Percentiles rank a stretch among this genome's conserved stretches.
Evolutionary conservation across 2,797 vertebrate genomes (phyloP).

Genomic region (Morelia viridis): DNA sequence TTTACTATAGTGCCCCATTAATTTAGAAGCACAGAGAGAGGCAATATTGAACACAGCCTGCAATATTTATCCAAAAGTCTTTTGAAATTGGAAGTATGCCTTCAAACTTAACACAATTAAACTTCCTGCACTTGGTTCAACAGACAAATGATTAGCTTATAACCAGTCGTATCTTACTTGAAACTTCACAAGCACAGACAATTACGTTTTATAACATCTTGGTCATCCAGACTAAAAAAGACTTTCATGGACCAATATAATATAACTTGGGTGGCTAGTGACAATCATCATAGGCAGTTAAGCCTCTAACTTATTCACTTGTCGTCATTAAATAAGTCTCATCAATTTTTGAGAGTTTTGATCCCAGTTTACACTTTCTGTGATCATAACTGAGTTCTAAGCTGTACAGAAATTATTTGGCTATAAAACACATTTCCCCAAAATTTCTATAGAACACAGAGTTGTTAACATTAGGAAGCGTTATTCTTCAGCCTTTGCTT

Average conservation of each 20-base stretch:
- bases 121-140: not conserved
- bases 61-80: not conserved
- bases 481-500: not conserved
- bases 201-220: not conserved
- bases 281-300: not conserved
- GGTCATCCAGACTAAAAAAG: slow-evolving; percentile 23
- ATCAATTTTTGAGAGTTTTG: not conserved
- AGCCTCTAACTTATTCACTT: not conserved
- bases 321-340: not conserved
- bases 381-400: slow-evolving; percentile 19
- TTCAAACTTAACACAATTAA: not conserved
- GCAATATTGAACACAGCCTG: not conserved
- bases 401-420: not conserved
- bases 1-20: not conserved
- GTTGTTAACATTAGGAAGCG: not conserved
- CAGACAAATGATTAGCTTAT: not conserved
- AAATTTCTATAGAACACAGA: not conserved
- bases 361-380: not conserved
- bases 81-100: not conserved
- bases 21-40: not conserved
- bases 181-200: not conserved
- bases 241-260: slow-evolving; percentile 12
- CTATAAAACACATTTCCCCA: not conserved
- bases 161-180: not conserved
- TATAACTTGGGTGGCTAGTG: not conserved